Evolutionary conservation across 2,888 invertebrate genomes (phyloP), one percentile per base, ranked within the genome.

Genomic region (Epinotia demarniana): DNA sequence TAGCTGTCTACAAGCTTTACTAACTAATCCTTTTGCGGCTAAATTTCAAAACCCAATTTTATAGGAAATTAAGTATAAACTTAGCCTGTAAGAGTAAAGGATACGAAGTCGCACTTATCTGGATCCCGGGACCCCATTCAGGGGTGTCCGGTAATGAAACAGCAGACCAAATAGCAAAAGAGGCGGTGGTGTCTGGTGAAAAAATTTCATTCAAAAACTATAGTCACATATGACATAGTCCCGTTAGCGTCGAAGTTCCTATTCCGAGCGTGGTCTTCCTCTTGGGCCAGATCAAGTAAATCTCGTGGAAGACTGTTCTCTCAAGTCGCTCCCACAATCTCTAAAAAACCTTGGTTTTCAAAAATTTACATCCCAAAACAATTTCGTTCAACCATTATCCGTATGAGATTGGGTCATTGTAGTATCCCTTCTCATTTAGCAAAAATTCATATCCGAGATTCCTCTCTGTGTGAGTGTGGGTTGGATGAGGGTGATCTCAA

Each of bases 121-220:
- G 46, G 64, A 23, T 49, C 11, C 64, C 64, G 6, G 64, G 64
- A 2, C 64, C n/a, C n/a, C n/a, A 64, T 49, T 46, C 64, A 2
- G 46, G 23, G 16, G 64, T 64, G 13, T 46, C 61, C 5, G 39
- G 62, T 9, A 62, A 39, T 19, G 62, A 43, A 18, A 12, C 43
- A 4, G 62, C 13, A 11, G 43, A 63, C 3, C 62, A 18, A 19
- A 18, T 43, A 1, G 62, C 62, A 1, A 63, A 18, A 8, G 62
- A 62, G 18, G 43, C 62, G 2, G 62, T 62, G 6, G 43, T 62
- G 9, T 12, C 39, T 9, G 62, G 62, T 11, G 62, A 62, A 5
- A 60, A 60, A 5, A 27, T 16, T 3, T 3, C 19, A 13, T 60
- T 60, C 27, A 23, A 16, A 13, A 27, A 19, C 6, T 60, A 27